phyloP scores from a whole-genome alignment of 2,888 invertebrate genomes.

The Axea sp. region DNA sequence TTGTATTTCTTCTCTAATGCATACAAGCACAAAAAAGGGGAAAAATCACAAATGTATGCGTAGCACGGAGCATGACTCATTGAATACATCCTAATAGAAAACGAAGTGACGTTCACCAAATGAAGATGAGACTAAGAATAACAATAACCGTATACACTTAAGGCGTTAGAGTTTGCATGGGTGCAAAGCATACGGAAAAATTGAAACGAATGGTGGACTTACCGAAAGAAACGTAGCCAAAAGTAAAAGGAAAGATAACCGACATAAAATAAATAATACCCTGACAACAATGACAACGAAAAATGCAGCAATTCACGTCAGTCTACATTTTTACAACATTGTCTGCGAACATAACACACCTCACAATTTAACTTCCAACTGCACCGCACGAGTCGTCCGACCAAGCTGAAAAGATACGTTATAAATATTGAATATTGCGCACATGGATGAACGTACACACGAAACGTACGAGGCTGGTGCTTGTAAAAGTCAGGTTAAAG shows the following conservation, averaged over 20 bases:
- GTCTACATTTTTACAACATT: conserved; percentile 31
- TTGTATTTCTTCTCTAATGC: no score
- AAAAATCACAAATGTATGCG: conserved; percentile 16
- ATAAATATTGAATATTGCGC: conserved; percentile 42
- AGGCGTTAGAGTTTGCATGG: conserved; percentile 1
- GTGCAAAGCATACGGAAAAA: conserved; percentile 2
- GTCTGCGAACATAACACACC: conserved; percentile 15
- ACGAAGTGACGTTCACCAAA: conserved; percentile 27
- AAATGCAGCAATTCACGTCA: conserved; percentile 22
- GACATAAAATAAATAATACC: not conserved
- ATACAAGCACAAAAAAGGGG: not conserved
- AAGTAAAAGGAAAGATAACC: not conserved
- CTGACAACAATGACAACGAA: conserved; percentile 22
- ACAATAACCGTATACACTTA: not conserved
- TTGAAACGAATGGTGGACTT: not conserved
- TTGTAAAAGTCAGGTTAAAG: conserved; percentile 44
- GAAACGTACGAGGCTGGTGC: conserved; percentile 13
- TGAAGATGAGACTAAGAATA: conserved; percentile 29
- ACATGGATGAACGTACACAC: conserved; percentile 1
- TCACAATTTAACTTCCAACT: conserved; percentile 21
- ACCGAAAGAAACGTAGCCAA: no score
- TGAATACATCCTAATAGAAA: conserved; percentile 40
- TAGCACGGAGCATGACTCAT: conserved; percentile 36
- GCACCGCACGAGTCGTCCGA: conserved; percentile 7
- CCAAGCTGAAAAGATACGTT: conserved; percentile 38